Evolutionary conservation across 2,113 vertebrate genomes (phyloP), one percentile per base, ranked within the genome.

Genomic region (Dasyornis broadbenti): DNA sequence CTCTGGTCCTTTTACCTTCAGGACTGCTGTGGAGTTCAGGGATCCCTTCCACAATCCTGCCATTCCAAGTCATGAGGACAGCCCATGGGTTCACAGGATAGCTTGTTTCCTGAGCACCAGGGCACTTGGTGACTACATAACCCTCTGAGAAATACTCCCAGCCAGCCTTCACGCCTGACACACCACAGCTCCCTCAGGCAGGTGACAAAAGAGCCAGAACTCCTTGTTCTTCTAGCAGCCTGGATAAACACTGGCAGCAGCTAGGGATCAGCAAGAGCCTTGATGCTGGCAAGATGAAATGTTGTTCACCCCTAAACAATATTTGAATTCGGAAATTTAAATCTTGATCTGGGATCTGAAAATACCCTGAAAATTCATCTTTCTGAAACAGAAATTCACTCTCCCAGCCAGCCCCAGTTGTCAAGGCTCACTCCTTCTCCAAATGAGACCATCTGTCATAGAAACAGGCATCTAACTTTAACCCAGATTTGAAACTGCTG

Each of bases 391-490:
- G 53, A 89, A 93, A 76, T 76, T 79, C 35, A 37, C 52, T 53
- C 45, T 85, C 28, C 8, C 53, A 85, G 60, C 47, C 65, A 84
- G 57, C 78, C 88, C 77, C 52, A 56, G 57, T 52, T 93, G 77
- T 92, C 65, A 90, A 61, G 69, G 70, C 35, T 93, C 27, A 24
- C 42, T 77, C 54, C 60, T 81, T 50, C 86, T 94, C 44, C 78
- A 86, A 92, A 89, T 68, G 44, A 95, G 64, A 68, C 86, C 72
- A 52, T 89, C 80, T 92, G 82, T 89, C 92, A 94, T 49, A 61
- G 57, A 92, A 73, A 88, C 73, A 94, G 35, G 53, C 80, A 91
- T 35, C 86, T 81, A 93, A 92, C 89, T 90, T 86, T n/a, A 94
- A 63, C 56, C 31, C 37, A 91, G 53, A 94, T 81, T 81, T 82